These are phyloP conservation scores for Enteromius unitaeniatus DNA, from an alignment of 2,797 vertebrate genomes.

Conservation along the genomic window DNA sequence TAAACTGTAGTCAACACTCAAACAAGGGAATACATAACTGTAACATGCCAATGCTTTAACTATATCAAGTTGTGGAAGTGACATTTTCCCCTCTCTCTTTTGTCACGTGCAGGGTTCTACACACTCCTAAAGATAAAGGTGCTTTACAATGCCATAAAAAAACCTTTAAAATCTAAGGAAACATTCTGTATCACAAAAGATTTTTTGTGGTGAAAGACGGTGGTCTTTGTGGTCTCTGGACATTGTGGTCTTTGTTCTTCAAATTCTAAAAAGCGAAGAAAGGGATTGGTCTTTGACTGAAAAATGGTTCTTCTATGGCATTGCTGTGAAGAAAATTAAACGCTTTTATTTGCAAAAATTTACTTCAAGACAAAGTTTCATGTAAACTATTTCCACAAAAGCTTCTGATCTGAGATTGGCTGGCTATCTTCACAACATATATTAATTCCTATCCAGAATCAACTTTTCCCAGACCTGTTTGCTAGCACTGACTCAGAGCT, in stretches of 20 bases:
- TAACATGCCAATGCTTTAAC: background rate
- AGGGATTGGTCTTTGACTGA: too few species aligned
- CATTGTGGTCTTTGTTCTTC: too few species aligned
- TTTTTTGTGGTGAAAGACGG: background rate
- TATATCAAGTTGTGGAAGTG: background rate
- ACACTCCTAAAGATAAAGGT: background rate
- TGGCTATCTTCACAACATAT: constrained; percentile 62
- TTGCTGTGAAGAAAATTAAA: background rate
- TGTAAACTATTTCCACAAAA: constrained; percentile 70
- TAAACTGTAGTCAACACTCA: background rate
- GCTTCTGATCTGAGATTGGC: constrained; percentile 65
- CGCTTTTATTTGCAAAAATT: background rate
- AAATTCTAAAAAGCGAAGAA: background rate
- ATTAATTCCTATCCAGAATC: background rate
- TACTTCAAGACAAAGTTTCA: constrained; percentile 58
- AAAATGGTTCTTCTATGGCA: background rate
- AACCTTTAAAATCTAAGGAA: background rate
- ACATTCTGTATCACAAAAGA: background rate
- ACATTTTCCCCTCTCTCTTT: background rate
- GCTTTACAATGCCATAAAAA: background rate
- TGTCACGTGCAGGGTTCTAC: background rate
- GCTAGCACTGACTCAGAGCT: constrained; percentile 64
- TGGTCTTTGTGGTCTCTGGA: too few species aligned
- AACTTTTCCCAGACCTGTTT: constrained; percentile 42
- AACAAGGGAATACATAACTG: background rate